A percentile compares a stretch with the other conserved stretches of the same genome.
These are phyloP conservation scores for Tachysurus vachellii DNA, from an alignment of 2,113 vertebrate genomes.

Conservation along the genomic window DNA sequence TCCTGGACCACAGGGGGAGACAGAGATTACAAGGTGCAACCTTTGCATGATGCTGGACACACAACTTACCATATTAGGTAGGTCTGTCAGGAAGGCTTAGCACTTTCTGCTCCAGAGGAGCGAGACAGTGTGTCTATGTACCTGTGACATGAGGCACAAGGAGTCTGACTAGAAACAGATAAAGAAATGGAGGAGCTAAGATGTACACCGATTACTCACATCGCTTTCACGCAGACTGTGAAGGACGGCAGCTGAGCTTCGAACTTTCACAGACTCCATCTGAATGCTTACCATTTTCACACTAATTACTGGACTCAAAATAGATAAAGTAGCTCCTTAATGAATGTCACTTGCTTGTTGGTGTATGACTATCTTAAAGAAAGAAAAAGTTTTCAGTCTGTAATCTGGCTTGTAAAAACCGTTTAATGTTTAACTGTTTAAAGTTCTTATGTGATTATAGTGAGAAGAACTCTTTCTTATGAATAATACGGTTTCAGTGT, in stretches of 20 bases:
- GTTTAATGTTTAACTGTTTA: background rate
- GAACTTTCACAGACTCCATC: constrained; percentile 24
- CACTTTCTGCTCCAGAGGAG: background rate
- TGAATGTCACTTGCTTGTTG: background rate
- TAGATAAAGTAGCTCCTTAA: background rate
- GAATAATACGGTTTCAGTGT: background rate
- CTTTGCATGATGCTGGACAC: background rate
- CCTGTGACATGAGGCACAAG: constrained; percentile 32
- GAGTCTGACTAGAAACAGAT: constrained; percentile 6
- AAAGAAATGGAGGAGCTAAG: constrained; percentile 5
- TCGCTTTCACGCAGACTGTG: background rate
- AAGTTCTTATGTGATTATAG: background rate
- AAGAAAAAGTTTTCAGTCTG: background rate
- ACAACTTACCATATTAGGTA: constrained; percentile 5
- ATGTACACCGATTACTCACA: constrained; percentile 26
- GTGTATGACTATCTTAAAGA: background rate
- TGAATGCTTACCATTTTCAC: constrained; percentile 14
- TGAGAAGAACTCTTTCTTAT: background rate
- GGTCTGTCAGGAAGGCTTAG: background rate
- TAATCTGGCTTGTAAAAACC: background rate
- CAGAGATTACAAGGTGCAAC: constrained; percentile 20
- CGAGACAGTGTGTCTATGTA: constrained; percentile 9
- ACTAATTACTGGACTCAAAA: constrained; percentile 12
- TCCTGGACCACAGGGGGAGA: constrained; percentile 35
- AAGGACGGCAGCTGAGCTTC: constrained; percentile 28